Conservation (phyloP, 2,888 invertebrate species). For the Acronicta alni region DNA sequence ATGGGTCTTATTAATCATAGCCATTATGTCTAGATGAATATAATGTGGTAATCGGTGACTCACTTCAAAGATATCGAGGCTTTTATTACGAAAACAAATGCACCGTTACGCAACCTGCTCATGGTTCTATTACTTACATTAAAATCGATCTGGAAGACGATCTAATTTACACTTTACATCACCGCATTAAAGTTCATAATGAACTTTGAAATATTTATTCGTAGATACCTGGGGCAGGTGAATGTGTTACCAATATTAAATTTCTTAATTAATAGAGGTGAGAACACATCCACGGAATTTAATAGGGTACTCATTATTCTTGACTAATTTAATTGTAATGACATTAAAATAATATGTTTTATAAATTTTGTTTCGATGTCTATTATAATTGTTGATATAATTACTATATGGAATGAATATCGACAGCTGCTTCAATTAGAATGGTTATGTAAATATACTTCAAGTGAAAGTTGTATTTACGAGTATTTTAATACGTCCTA, state of each 20-base stretch:
- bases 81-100: slow-evolving; percentile 83
- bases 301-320: slow-evolving; percentile 58
- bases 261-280: slow-evolving; percentile 79
- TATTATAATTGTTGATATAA: slow-evolving; percentile 30
- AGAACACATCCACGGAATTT: slow-evolving; percentile 65
- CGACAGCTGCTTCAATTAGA: slow-evolving; percentile 44
- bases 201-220: slow-evolving; percentile 9
- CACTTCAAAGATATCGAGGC: slow-evolving; percentile 75
- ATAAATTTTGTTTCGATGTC: slow-evolving; percentile 38
- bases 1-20: slow-evolving; percentile 84
- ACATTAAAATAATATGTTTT: slow-evolving; percentile 37
- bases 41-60: slow-evolving; percentile 83
- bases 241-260: slow-evolving; percentile 75
- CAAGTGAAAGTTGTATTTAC: slow-evolving; percentile 43
- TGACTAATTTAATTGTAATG: slow-evolving; percentile 52
- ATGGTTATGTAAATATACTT: slow-evolving; percentile 45
- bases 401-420: slow-evolving; percentile 35
- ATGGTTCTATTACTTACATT: slow-evolving; percentile 62
- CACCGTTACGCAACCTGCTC: slow-evolving; percentile 76
- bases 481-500: not conserved
- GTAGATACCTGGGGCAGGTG: slow-evolving; percentile 71
- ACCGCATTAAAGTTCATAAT: slow-evolving; percentile 50
- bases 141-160: slow-evolving; percentile 41
- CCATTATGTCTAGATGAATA: slow-evolving; percentile 83
- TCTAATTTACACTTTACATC: slow-evolving; percentile 57